These are phyloP conservation scores for Bolinopsis microptera DNA, from an alignment of 37 sponge, comb jelly and placozoan genomes.

Conservation along the genomic window DNA sequence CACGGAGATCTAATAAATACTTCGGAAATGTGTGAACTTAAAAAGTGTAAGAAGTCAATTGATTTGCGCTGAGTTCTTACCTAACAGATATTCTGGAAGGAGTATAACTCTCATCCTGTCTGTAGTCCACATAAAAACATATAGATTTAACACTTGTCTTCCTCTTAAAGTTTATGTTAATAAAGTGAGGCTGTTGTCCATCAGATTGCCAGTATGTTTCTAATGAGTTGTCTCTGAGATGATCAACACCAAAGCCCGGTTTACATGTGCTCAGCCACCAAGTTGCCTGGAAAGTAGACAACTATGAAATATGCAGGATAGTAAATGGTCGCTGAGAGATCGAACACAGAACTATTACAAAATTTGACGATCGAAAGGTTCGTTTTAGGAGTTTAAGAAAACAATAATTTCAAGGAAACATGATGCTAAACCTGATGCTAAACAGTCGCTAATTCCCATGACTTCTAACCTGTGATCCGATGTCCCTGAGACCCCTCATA, in stretches of 20 bases:
- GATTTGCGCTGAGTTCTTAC: too few species aligned
- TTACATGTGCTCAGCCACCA: conserved; percentile 99
- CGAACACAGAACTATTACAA: background rate
- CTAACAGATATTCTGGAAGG: conserved; percentile 84
- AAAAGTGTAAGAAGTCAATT: too few species aligned
- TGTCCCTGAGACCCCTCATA: conserved; percentile 40
- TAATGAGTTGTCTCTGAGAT: conserved; percentile 78
- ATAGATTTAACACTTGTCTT: conserved; percentile 79
- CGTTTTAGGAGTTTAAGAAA: too few species aligned
- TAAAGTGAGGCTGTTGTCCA: conserved; percentile 90
- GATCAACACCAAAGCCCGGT: conserved; percentile 86
- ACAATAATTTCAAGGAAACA: too few species aligned
- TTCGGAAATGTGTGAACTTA: too few species aligned
- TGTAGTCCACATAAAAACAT: conserved; percentile 78
- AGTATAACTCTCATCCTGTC: conserved; percentile 95
- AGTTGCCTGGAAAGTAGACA: conserved; percentile 78
- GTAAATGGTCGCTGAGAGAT: conserved; percentile 69
- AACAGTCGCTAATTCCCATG: too few species aligned
- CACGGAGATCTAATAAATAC: too few species aligned
- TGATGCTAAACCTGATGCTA: too few species aligned
- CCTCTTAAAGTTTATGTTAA: conserved; percentile 84
- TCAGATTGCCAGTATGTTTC: conserved; percentile 99
- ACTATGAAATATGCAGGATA: too few species aligned
- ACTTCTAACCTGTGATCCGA: conserved; percentile 44
- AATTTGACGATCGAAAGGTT: background rate